These are phyloP conservation scores for Pseudococcus viburni DNA, from an alignment of 2,888 invertebrate species.

Conservation along the genomic window DNA sequence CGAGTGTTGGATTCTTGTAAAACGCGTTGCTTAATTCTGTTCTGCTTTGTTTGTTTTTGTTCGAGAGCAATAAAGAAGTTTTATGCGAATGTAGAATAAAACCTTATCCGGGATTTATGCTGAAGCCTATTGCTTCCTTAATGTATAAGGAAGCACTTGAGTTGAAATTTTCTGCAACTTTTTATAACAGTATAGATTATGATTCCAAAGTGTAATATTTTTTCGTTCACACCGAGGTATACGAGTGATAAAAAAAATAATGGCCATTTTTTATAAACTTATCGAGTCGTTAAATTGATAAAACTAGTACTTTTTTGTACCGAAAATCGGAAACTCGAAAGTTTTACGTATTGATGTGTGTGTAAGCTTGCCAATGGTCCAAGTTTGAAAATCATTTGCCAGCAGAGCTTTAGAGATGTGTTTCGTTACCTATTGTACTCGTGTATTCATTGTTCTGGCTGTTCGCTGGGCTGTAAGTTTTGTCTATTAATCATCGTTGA, in stretches of 20 bases:
- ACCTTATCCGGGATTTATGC: constrained; percentile 39
- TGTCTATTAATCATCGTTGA: constrained; percentile 43
- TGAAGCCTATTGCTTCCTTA: constrained; percentile 1
- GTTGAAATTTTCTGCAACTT: constrained; percentile 4
- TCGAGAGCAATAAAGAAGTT: constrained; percentile 29
- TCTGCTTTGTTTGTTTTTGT: constrained; percentile 39
- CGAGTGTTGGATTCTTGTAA: constrained; percentile 9
- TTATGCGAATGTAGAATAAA: constrained; percentile 36
- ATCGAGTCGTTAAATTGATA: constrained; percentile 33
- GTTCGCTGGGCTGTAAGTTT: neutral
- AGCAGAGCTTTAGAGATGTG: neutral
- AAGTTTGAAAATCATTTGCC: constrained; percentile 44
- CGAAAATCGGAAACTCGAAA: neutral
- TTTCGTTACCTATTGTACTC: neutral
- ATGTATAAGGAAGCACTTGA: neutral
- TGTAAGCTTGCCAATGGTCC: neutral
- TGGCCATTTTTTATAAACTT: constrained; percentile 14
- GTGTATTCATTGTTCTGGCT: neutral
- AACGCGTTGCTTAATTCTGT: constrained; percentile 23
- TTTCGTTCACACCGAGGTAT: constrained; percentile 18
- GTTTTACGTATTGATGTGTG: constrained; percentile 12
- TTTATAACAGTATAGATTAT: neutral
- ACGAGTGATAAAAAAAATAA: constrained; percentile 28
- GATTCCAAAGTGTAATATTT: neutral
- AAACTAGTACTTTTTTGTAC: neutral